Conservation (phyloP, 1,140 invertebrate genomes). For the Lepidurus packardi region DNA sequence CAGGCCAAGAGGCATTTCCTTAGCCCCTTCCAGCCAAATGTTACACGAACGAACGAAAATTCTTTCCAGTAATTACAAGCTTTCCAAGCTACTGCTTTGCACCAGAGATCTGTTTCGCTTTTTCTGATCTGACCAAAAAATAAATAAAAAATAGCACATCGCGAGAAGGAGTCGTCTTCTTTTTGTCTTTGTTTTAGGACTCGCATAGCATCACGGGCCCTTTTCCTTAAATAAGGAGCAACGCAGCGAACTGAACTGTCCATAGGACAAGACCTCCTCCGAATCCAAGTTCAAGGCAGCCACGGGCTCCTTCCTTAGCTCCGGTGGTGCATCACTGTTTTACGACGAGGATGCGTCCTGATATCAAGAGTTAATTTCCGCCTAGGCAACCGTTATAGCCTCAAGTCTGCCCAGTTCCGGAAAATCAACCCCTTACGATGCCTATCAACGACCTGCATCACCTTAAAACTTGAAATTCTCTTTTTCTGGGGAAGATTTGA, state of each 20-base stretch:
- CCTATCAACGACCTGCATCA: neutral
- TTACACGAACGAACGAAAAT: too few relatives aligned
- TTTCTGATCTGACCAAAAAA: too few relatives aligned
- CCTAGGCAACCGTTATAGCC: conserved; percentile 13
- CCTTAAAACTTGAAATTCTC: neutral
- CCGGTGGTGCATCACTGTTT: neutral
- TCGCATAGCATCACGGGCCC: neutral
- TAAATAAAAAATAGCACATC: too few relatives aligned
- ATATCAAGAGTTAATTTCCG: conserved; percentile 22
- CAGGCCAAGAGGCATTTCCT: too few relatives aligned
- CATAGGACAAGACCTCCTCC: too few relatives aligned
- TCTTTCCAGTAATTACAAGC: too few relatives aligned
- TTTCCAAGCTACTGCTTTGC: too few relatives aligned
- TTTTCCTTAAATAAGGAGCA: neutral
- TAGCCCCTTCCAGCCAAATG: too few relatives aligned
- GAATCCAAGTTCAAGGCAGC: conserved; percentile 5
- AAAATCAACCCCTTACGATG: neutral
- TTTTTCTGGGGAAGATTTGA: neutral
- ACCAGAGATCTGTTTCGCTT: too few relatives aligned
- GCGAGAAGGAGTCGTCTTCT: too few relatives aligned
- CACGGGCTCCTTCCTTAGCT: neutral
- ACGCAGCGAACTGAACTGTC: neutral
- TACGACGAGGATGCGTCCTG: neutral
- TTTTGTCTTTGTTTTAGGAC: too few relatives aligned
- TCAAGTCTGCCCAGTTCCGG: neutral